These are phyloP conservation scores for Oreochromis grahami DNA, from an alignment of 2,797 vertebrate species.

Conservation along the genomic window DNA sequence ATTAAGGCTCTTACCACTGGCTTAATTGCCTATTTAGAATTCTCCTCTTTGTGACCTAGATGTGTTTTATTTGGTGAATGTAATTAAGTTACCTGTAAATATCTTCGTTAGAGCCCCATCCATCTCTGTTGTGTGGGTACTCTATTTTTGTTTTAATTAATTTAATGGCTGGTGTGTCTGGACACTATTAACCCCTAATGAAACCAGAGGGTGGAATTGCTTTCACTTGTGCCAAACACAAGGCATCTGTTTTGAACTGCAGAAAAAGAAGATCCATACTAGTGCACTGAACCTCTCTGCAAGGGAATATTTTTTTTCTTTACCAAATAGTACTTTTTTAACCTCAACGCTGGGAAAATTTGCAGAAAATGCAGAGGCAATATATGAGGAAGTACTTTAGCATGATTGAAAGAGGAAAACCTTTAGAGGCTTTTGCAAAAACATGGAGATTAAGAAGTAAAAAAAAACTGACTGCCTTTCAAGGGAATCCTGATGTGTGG, in stretches of 20 bases:
- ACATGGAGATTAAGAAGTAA: not conserved
- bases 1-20: slow-evolving; percentile 72
- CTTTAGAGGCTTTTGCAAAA: not conserved
- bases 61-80: slow-evolving; percentile 78
- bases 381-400: not conserved
- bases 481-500: slow-evolving; percentile 38
- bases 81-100: slow-evolving; percentile 83
- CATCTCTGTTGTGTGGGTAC: slow-evolving; percentile 66
- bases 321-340: not conserved
- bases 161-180: slow-evolving; percentile 68
- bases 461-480: not conserved
- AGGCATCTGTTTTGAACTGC: not conserved
- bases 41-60: slow-evolving; percentile 77
- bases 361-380: not conserved
- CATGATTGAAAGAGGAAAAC: not conserved
- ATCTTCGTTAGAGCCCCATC: slow-evolving; percentile 65
- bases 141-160: slow-evolving; percentile 76
- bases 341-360: not conserved
- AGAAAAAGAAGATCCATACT: not conserved
- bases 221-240: slow-evolving; percentile 13
- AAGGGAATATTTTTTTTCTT: not conserved
- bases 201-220: slow-evolving; percentile 34
- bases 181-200: slow-evolving; percentile 64
- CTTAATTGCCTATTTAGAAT: slow-evolving; percentile 80
- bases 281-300: not conserved